Evolutionary conservation across 2,888 invertebrate genomes (phyloP).

Genomic region (Herminia tarsipennalis): DNA sequence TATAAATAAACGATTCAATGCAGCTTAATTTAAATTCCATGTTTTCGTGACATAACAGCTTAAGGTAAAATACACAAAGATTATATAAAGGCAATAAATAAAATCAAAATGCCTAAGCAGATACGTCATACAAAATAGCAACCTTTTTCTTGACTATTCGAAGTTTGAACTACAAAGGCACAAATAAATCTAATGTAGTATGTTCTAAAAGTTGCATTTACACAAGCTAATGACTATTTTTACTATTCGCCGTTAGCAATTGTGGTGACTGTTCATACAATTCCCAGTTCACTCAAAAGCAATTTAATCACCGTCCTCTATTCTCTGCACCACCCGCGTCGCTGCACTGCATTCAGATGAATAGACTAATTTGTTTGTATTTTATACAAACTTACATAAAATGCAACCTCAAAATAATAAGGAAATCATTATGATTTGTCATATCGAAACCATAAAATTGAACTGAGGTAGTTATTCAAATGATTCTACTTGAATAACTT

Average conservation of each 20-base stretch:
- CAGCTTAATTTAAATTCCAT: too few relatives aligned
- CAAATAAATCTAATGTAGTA: background rate
- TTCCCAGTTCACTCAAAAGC: conserved; percentile 21
- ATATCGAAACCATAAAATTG: too few relatives aligned
- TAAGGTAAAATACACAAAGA: background rate
- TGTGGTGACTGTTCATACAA: conserved; percentile 18
- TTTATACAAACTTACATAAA: conserved; percentile 3
- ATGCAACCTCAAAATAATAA: background rate
- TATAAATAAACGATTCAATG: too few relatives aligned
- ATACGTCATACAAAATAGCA: conserved; percentile 1
- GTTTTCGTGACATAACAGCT: background rate
- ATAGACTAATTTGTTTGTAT: conserved; percentile 29
- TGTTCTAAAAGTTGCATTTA: conserved; percentile 16
- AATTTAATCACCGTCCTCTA: conserved; percentile 28
- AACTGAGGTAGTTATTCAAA: too few relatives aligned
- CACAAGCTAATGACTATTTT: conserved; percentile 23
- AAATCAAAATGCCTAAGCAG: background rate
- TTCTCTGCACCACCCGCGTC: conserved; percentile 17
- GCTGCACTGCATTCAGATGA: conserved; percentile 14
- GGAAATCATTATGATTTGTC: too few relatives aligned
- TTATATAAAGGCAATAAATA: background rate
- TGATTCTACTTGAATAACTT: too few relatives aligned
- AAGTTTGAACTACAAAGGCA: conserved; percentile 4
- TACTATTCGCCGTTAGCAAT: conserved; percentile 18
- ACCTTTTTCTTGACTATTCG: background rate